A percentile compares a stretch with the other conserved stretches of the same genome.
These are phyloP conservation scores for Spongilla lacustris DNA, from an alignment of 37 sponge, comb jelly and placozoan species.

Conservation along the genomic window DNA sequence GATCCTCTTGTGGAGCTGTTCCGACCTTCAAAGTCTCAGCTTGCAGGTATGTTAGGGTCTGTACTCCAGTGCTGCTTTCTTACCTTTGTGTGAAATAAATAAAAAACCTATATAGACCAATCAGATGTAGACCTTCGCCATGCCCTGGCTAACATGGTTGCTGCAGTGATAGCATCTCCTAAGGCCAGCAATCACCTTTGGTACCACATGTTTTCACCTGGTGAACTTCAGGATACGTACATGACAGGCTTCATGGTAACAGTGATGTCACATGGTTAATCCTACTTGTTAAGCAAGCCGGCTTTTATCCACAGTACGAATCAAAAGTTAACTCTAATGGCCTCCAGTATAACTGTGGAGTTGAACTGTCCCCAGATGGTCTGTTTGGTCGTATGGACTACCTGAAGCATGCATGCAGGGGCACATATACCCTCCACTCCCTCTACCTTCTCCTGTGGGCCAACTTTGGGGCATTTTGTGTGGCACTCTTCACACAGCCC, in stretches of 20 bases:
- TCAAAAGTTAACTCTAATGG: constrained; percentile 61
- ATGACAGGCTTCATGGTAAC: constrained; percentile 87
- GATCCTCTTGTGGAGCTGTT: constrained; percentile 74
- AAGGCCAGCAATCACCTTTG: constrained; percentile 77
- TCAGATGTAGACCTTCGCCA: constrained; percentile 55
- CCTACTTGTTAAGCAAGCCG: no score
- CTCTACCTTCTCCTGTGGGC: constrained; percentile 83
- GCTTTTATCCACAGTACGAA: no score
- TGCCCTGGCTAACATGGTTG: constrained; percentile 79
- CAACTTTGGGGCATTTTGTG: constrained; percentile 82
- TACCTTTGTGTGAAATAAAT: no score
- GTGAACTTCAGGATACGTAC: constrained; percentile 67
- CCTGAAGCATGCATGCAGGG: constrained; percentile 65
- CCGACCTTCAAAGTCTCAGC: constrained; percentile 4
- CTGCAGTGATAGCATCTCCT: constrained; percentile 70
- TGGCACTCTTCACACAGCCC: constrained; percentile 77
- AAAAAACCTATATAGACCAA: constrained; percentile 56
- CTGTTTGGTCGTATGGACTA: constrained; percentile 87
- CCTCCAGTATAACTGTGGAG: constrained; percentile 82
- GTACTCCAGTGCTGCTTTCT: neutral
- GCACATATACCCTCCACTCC: constrained; percentile 86
- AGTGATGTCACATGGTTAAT: no score
- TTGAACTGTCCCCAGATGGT: constrained; percentile 86
- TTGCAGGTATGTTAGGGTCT: constrained; percentile 18
- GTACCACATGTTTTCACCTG: constrained; percentile 71